A percentile compares a stretch with the other conserved stretches of the same genome.
phyloP scores from a whole-genome alignment of 2,113 vertebrate genomes.

The Semnopithecus entellus region DNA sequence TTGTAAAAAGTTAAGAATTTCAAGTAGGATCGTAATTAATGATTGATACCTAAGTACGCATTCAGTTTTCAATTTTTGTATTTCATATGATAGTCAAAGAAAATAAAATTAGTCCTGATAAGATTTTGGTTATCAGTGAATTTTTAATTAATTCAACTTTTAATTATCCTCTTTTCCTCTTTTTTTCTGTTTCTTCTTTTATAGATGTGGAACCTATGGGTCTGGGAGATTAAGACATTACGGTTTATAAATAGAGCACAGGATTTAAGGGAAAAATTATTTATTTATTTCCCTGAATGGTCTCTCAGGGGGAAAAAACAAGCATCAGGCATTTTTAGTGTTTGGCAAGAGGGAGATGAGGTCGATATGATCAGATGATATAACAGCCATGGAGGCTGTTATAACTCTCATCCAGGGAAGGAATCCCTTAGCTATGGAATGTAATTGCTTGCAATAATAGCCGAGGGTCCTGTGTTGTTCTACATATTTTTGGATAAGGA shows the following conservation, averaged over 20 bases:
- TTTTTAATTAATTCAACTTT: neutral
- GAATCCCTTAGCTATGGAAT: neutral
- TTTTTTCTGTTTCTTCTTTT: neutral
- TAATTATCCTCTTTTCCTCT: neutral
- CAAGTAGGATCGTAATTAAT: neutral
- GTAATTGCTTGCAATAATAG: neutral
- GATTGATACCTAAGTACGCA: neutral
- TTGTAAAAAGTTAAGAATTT: constrained; percentile 9
- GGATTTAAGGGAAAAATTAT: neutral
- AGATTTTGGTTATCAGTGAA: neutral
- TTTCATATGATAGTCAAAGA: neutral
- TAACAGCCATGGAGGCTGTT: neutral
- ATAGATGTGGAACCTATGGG: neutral
- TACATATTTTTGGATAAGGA: no score
- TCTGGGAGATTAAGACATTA: neutral
- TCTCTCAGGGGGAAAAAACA: neutral
- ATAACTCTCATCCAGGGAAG: neutral
- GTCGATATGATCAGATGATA: neutral
- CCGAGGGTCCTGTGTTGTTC: no score
- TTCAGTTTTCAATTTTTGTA: neutral
- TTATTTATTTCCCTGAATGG: neutral
- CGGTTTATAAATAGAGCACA: neutral
- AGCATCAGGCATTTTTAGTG: neutral
- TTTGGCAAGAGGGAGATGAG: neutral
- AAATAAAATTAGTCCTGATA: neutral